These are phyloP conservation scores for Pseudococcus jackbeardsleyi DNA, from an alignment of 2,888 invertebrate genomes.

Conservation along the genomic window DNA sequence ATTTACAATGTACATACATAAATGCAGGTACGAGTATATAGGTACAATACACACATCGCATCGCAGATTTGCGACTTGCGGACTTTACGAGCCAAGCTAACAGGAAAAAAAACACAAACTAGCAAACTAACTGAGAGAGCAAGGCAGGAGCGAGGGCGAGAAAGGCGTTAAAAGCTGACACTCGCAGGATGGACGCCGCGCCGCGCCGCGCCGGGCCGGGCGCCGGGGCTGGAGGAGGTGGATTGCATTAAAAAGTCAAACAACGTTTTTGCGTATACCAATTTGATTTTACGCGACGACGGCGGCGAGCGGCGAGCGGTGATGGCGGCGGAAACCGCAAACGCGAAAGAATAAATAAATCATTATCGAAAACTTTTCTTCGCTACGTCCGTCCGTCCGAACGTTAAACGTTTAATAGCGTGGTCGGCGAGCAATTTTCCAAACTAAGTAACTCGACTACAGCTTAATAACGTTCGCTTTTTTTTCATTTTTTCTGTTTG, in stretches of 20 bases:
- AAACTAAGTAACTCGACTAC: neutral
- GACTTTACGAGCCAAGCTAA: too few species aligned
- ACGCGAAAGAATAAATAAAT: neutral
- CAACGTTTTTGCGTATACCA: constrained; percentile 4
- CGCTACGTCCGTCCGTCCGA: neutral
- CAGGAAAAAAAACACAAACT: neutral
- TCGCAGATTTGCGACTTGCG: too few species aligned
- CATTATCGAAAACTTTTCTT: neutral
- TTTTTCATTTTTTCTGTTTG: neutral
- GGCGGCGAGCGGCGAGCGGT: neutral
- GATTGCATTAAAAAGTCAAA: constrained; percentile 4
- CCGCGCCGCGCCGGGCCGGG: too few species aligned
- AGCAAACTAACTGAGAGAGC: neutral
- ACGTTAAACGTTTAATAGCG: neutral
- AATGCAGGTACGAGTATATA: too few species aligned
- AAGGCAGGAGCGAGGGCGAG: too few species aligned
- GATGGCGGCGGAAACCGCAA: neutral
- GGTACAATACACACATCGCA: too few species aligned
- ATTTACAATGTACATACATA: too few species aligned
- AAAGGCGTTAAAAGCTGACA: too few species aligned
- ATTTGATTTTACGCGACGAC: neutral
- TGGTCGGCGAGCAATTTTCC: neutral
- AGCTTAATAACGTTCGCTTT: neutral
- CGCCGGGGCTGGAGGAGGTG: too few species aligned
- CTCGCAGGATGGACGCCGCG: too few species aligned